Percentiles rank a stretch among this genome's conserved stretches.
Conservation (phyloP, 2,797 vertebrate species). For the Knipowitschia caucasica region DNA sequence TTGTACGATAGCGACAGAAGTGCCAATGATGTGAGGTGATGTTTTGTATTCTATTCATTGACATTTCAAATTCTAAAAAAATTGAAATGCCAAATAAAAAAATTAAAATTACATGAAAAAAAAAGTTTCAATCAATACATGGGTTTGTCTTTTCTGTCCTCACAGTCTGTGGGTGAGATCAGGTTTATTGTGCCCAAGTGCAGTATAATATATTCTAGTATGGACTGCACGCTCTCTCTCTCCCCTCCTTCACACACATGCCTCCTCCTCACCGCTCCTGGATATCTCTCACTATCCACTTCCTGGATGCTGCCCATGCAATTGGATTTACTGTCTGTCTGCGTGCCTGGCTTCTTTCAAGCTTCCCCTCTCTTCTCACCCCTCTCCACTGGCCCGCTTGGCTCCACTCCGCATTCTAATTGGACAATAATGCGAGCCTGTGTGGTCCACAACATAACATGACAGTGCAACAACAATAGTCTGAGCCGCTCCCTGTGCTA, state of each 20-base stretch:
- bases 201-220: conserved; percentile 39
- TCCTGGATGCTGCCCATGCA: conserved; percentile 66
- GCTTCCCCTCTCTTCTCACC: conserved; percentile 23
- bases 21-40: too few relatives aligned
- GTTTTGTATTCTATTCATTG: background rate
- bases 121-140: conserved; percentile 30
- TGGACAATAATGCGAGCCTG: conserved; percentile 52
- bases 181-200: conserved; percentile 30
- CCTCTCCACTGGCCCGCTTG: conserved; percentile 43
- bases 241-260: too few relatives aligned
- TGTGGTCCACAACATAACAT: conserved; percentile 54
- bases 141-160: conserved; percentile 41
- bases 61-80: background rate
- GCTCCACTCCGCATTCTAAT: conserved; percentile 59
- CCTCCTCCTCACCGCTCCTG: conserved; percentile 29
- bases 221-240: conserved; percentile 41
- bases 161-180: conserved; percentile 41
- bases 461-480: conserved; percentile 52
- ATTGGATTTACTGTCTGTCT: conserved; percentile 69
- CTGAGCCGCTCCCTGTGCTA: conserved; percentile 12
- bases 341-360: conserved; percentile 70
- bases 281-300: conserved; percentile 49
- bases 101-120: background rate
- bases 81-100: background rate
- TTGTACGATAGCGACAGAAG: too few relatives aligned